Evolutionary conservation across 2,888 invertebrate species (phyloP), one percentile per base, ranked within the genome.

Genomic region (Cacoxenus indagator): DNA sequence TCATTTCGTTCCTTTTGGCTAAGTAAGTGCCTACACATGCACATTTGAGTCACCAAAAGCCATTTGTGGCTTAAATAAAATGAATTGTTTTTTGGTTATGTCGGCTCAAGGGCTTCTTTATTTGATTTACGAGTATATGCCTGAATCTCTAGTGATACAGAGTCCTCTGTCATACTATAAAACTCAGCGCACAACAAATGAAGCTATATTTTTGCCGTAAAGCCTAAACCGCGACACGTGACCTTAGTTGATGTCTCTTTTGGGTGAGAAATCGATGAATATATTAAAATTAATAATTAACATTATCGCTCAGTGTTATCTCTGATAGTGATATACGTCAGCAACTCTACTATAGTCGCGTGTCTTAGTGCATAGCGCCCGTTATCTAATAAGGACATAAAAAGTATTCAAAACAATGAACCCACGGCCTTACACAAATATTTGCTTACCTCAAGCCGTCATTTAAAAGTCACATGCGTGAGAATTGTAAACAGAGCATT

Each of bases 401-500:
- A 67, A 55, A 61, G 43, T 48, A 64, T 26, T 64, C 45, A 31
- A 46, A 67, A 59, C 55, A 68, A 59, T 64, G 68, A 76, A 78
- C 72, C 78, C 74, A 80, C 78, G 84, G 78, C 78, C 82, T 72
- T 80, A 76, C 75, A 71, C 82, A 86, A 87, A 87, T 83, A 87
- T 86, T 86, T 86, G 81, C 82, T 83, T 82, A 84, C 83, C 86
- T 85, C 86, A 87, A 87, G 87, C 86, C 87, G 86, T 86, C 86
- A 87, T 87, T 87, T 86, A 86, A 86, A 86, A 87, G 87, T 87
- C 87, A 87, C 86, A 85, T 84, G 87, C 87, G 87, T 87, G 87
- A 87, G 87, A 87, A 87, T 79, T 84, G 87, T 84, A 87, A 87
- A 87, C 87, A 87, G 78, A 73, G 72, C 62, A 57, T 65, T n/a